phyloP scores from a whole-genome alignment of 1,140 invertebrate species.

The Leptopilina boulardi region DNA sequence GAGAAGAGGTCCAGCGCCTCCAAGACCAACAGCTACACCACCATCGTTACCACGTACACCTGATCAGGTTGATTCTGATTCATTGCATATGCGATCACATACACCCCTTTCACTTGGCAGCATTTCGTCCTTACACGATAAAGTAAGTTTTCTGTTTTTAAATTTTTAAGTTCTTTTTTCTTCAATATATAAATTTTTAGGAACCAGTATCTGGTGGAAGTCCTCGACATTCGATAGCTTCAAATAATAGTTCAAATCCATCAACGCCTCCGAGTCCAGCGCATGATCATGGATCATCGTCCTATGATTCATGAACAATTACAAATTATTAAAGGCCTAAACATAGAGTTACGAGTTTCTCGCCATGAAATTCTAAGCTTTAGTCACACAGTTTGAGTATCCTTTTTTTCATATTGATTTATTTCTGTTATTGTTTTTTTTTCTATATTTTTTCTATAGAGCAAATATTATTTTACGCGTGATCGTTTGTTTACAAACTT shows the following conservation, averaged over 20 bases:
- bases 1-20: slow-evolving; percentile 75
- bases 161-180: slow-evolving; percentile 33
- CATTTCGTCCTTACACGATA: slow-evolving; percentile 85
- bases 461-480: neutral
- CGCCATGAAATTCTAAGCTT: slow-evolving; percentile 20
- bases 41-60: slow-evolving; percentile 77
- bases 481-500: neutral
- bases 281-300: slow-evolving; percentile 84
- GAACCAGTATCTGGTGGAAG: slow-evolving; percentile 77
- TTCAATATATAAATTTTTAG: slow-evolving; percentile 57
- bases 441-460: neutral
- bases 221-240: slow-evolving; percentile 86
- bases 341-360: slow-evolving; percentile 4
- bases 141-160: slow-evolving; percentile 68
- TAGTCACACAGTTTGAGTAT: neutral
- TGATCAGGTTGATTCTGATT: slow-evolving; percentile 74
- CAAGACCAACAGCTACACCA: slow-evolving; percentile 76
- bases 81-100: slow-evolving; percentile 78
- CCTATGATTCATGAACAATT: slow-evolving; percentile 78
- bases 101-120: slow-evolving; percentile 83
- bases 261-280: slow-evolving; percentile 86
- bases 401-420: neutral
- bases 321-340: neutral
- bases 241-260: slow-evolving; percentile 88
- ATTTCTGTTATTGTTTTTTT: neutral